These are phyloP conservation scores for Ostrea denselamellosa DNA, from an alignment of 1,140 invertebrate genomes.

Conservation along the genomic window DNA sequence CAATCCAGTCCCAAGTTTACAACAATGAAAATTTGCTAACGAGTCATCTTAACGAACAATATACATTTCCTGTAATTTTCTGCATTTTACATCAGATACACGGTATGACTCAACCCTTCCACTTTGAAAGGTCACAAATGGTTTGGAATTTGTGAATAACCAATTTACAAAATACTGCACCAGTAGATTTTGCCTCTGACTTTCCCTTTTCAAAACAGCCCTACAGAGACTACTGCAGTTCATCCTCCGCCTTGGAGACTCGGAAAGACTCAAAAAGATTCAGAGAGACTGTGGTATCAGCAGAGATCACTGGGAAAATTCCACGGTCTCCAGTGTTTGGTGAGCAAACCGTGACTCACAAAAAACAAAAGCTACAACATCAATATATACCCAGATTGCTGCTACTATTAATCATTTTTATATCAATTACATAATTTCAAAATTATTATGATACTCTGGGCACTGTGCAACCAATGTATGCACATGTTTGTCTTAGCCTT, in stretches of 20 bases:
- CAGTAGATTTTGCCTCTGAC: not conserved
- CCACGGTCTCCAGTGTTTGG: not conserved
- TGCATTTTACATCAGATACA: slow-evolving; percentile 34
- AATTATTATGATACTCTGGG: slow-evolving; percentile 25
- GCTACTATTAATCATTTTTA: slow-evolving; percentile 27
- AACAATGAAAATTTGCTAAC: slow-evolving; percentile 33
- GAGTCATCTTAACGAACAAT: slow-evolving; percentile 12
- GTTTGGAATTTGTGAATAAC: not conserved
- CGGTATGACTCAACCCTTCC: not conserved
- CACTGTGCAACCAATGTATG: slow-evolving; percentile 23
- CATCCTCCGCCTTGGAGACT: not conserved
- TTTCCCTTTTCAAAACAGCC: slow-evolving; percentile 6
- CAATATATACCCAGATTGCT: slow-evolving; percentile 37
- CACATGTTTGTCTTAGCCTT: slow-evolving; percentile 24
- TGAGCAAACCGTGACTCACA: slow-evolving; percentile 17
- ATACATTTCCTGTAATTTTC: slow-evolving; percentile 33
- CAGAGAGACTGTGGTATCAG: not conserved
- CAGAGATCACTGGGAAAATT: not conserved
- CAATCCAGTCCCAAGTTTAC: not conserved
- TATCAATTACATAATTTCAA: slow-evolving; percentile 39
- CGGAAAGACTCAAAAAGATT: not conserved
- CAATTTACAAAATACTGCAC: slow-evolving; percentile 14
- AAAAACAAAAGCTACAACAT: slow-evolving; percentile 19
- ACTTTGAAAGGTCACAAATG: slow-evolving; percentile 22
- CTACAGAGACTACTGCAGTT: not conserved